Conservation (phyloP, 2,888 invertebrate species). For the Caenorhabditis imperialis region DNA sequence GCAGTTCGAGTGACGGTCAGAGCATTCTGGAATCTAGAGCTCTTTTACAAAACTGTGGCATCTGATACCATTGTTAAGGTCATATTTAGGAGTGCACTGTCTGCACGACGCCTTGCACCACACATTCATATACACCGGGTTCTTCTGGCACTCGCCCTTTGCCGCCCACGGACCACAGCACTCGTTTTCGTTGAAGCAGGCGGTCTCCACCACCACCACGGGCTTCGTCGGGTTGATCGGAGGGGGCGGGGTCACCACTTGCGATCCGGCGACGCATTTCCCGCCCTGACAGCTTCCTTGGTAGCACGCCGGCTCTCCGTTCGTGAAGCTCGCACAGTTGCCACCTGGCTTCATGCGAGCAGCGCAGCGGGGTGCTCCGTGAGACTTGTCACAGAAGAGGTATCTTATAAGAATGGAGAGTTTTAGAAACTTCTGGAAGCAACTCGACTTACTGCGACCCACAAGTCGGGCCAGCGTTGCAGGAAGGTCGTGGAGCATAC, state of each 20-base stretch:
- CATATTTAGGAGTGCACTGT: constrained; percentile 63
- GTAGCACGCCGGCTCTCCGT: constrained; percentile 69
- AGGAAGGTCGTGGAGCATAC: constrained; percentile 70
- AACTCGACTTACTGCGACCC: constrained; percentile 57
- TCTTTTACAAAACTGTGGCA: no score
- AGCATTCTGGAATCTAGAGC: constrained; percentile 62
- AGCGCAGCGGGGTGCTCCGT: constrained; percentile 68
- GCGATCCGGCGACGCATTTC: constrained; percentile 59
- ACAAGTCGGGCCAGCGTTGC: constrained; percentile 60
- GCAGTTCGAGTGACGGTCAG: constrained; percentile 64
- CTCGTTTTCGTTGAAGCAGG: constrained; percentile 74
- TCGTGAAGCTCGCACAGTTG: constrained; percentile 65
- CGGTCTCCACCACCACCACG: constrained; percentile 44
- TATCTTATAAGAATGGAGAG: constrained; percentile 49
- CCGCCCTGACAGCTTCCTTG: constrained; percentile 69
- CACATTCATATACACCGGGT: constrained; percentile 64
- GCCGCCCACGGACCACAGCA: constrained; percentile 71
- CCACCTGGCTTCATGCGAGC: constrained; percentile 71
- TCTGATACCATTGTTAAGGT: constrained; percentile 53
- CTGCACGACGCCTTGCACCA: constrained; percentile 72
- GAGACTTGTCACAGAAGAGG: constrained; percentile 73
- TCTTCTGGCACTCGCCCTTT: constrained; percentile 68
- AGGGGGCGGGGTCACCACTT: constrained; percentile 40
- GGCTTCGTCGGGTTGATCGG: constrained; percentile 47
- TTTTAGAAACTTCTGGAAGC: background rate